These are phyloP conservation scores for Cercocebus atys DNA, from an alignment of 2,113 vertebrate genomes.

Conservation along the genomic window DNA sequence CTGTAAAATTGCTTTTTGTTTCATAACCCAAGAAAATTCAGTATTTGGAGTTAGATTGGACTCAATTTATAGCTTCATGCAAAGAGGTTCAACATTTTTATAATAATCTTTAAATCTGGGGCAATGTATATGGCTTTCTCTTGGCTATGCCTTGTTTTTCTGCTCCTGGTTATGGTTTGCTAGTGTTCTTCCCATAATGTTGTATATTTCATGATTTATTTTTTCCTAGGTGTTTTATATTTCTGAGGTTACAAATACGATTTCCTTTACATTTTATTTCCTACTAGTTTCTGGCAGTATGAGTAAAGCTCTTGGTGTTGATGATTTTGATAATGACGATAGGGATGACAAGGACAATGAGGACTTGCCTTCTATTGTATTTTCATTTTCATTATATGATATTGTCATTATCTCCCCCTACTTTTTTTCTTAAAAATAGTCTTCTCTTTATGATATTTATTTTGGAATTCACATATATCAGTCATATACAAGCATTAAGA, in stretches of 20 bases:
- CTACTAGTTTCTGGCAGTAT: background rate
- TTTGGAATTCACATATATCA: background rate
- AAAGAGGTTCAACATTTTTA: background rate
- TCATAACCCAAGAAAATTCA: background rate
- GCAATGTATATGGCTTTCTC: background rate
- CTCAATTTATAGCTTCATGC: constrained; percentile 3
- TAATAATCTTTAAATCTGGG: background rate
- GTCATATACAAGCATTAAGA: background rate
- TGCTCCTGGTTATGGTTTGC: background rate
- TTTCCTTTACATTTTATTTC: background rate
- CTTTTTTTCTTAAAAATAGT: background rate
- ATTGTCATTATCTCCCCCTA: background rate
- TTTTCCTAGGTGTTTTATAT: background rate
- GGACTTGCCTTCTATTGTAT: background rate
- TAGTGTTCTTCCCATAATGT: background rate
- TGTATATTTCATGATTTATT: background rate
- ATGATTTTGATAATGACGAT: too few species aligned
- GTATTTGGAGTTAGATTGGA: background rate
- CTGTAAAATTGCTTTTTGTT: background rate
- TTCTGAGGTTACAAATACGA: background rate
- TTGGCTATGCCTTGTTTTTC: background rate
- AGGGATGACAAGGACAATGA: background rate
- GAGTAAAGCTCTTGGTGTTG: background rate
- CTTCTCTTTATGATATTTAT: background rate
- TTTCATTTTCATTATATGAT: background rate